phyloP scores from a whole-genome alignment of 2,797 vertebrate species.

The Dipus sagitta region DNA sequence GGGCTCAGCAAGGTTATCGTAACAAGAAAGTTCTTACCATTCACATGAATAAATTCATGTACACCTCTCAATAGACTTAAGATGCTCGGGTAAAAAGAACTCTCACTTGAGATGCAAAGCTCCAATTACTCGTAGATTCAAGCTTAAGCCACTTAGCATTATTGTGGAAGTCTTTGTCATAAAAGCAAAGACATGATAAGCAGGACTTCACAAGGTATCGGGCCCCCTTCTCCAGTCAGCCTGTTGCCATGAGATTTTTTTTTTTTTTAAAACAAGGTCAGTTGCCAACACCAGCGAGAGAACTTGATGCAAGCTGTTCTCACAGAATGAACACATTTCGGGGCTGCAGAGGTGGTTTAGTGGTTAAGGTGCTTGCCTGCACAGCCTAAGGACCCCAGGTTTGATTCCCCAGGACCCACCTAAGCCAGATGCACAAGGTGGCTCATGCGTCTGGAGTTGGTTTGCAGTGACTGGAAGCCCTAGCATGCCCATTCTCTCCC shows the following conservation, averaged over 20 bases:
- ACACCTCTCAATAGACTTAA: constrained; percentile 44
- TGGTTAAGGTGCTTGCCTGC: too few relatives aligned
- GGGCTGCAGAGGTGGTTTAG: too few relatives aligned
- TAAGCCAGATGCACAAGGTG: too few relatives aligned
- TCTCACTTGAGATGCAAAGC: constrained; percentile 75
- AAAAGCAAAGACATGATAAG: constrained; percentile 66
- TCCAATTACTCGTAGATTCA: constrained; percentile 68
- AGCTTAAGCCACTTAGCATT: constrained; percentile 50
- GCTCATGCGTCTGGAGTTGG: too few relatives aligned
- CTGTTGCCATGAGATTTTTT: not conserved
- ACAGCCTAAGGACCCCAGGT: too few relatives aligned
- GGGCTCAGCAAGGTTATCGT: constrained; percentile 36
- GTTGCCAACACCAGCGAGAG: not conserved
- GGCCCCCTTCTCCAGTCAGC: constrained; percentile 16
- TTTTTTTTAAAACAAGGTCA: constrained; percentile 40
- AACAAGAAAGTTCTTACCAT: constrained; percentile 60
- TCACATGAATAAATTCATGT: constrained; percentile 71
- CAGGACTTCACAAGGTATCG: constrained; percentile 9
- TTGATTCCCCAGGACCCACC: too few relatives aligned
- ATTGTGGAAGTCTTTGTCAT: constrained; percentile 68
- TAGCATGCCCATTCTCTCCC: too few relatives aligned
- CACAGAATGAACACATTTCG: constrained; percentile 69
- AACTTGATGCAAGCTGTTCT: constrained; percentile 44
- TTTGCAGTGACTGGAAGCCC: too few relatives aligned
- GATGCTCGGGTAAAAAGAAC: constrained; percentile 50